A percentile compares a stretch with the other conserved stretches of the same genome.
These are phyloP conservation scores for Cyanocitta stelleri DNA, from an alignment of 2,113 vertebrate genomes.

Conservation along the genomic window DNA sequence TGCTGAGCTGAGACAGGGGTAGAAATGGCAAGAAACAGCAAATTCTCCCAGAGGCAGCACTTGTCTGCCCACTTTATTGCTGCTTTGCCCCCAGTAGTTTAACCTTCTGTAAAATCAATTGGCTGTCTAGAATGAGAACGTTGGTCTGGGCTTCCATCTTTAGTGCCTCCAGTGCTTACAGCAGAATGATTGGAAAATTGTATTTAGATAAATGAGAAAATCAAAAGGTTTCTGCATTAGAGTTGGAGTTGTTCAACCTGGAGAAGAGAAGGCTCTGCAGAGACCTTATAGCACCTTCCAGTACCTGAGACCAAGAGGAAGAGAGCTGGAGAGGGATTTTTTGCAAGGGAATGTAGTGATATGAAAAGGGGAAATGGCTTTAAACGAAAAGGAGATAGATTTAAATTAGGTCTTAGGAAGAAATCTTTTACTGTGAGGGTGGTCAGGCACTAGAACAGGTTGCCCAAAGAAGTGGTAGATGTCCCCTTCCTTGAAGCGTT, in stretches of 20 bases:
- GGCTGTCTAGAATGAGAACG: neutral
- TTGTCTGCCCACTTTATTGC: neutral
- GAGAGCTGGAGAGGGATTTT: neutral
- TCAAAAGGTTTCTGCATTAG: neutral
- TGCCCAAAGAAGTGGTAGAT: neutral
- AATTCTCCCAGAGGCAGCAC: neutral
- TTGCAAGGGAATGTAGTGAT: neutral
- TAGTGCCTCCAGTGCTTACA: neutral
- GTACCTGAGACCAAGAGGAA: neutral
- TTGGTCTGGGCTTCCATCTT: slow-evolving; percentile 3
- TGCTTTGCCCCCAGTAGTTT: neutral
- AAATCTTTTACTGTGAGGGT: neutral
- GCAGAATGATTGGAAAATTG: neutral
- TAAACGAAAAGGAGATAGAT: neutral
- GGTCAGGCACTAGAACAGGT: neutral
- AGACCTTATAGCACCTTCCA: neutral
- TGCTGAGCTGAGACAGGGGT: neutral
- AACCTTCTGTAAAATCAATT: slow-evolving; percentile 14
- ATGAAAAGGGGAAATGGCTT: neutral
- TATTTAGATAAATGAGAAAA: slow-evolving; percentile 33
- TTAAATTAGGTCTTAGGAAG: neutral
- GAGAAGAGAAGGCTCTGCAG: neutral
- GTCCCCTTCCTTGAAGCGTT: neutral
- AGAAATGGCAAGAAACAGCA: neutral
- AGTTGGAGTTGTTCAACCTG: neutral